Percentiles rank a stretch among this genome's conserved stretches.
phyloP scores from a whole-genome alignment of 1,140 invertebrate genomes.

The Drosophila cardini region DNA sequence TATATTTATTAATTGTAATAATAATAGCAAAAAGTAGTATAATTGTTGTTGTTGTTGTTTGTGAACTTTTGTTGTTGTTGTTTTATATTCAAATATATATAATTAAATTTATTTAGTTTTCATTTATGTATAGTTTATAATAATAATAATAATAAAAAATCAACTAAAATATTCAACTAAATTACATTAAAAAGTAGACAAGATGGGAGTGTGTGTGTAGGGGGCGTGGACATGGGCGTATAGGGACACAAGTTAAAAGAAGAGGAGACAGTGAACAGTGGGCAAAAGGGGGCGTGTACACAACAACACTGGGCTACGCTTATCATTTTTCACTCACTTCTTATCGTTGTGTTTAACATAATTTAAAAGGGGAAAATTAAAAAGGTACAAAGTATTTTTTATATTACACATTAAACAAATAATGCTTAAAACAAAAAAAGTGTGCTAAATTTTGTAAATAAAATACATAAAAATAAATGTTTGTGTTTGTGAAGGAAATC shows the following conservation, averaged over 20 bases:
- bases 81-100: constrained; percentile 65
- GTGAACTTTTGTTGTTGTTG: constrained; percentile 37
- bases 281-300: constrained; percentile 13
- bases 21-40: constrained; percentile 76
- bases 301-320: constrained; percentile 60
- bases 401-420: constrained; percentile 77
- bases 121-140: constrained; percentile 53
- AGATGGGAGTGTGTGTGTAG: constrained; percentile 57
- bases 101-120: constrained; percentile 80
- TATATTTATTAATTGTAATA: constrained; percentile 73
- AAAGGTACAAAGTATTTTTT: constrained; percentile 77
- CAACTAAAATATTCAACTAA: constrained; percentile 85
- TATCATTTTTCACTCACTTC: neutral
- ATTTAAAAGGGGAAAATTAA: constrained; percentile 19
- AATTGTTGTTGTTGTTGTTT: constrained; percentile 51
- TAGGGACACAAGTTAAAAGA: constrained; percentile 37
- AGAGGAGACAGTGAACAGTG: neutral
- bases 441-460: constrained; percentile 67
- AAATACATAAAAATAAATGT: constrained; percentile 28
- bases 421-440: constrained; percentile 76
- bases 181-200: constrained; percentile 82
- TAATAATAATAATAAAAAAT: constrained; percentile 82
- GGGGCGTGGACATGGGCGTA: constrained; percentile 1
- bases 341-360: constrained; percentile 53
- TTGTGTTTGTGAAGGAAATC: constrained; percentile 30